Conservation (phyloP, 2,888 invertebrate genomes). For the Mesochorus sp. region DNA sequence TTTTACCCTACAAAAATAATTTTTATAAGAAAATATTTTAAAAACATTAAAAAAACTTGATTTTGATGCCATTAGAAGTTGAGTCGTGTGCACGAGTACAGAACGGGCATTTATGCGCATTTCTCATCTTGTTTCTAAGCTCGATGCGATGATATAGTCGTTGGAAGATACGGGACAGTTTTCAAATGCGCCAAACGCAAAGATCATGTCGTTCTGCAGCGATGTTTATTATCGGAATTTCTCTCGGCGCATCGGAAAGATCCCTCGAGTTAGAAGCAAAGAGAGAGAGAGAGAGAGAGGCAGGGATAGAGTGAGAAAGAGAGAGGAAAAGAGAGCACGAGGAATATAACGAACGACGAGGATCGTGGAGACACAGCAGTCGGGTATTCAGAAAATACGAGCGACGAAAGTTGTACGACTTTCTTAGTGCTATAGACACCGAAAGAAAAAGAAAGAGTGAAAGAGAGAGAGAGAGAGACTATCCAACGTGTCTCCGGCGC, state of each 20-base stretch:
- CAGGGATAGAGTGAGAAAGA: constrained; percentile 51
- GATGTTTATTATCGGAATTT: constrained; percentile 60
- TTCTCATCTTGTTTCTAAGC: background rate
- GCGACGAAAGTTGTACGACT: constrained; percentile 61
- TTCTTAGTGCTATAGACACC: background rate
- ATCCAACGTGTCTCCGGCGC: background rate
- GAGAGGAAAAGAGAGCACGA: background rate
- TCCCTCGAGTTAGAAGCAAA: constrained; percentile 3
- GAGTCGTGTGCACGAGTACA: too few relatives aligned
- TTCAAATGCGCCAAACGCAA: background rate
- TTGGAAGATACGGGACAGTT: background rate
- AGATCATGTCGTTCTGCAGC: constrained; percentile 18
- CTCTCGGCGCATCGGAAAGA: constrained; percentile 56
- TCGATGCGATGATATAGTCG: background rate
- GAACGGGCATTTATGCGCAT: too few relatives aligned
- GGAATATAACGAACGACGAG: background rate
- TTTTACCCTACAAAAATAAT: too few relatives aligned
- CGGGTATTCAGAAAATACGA: constrained; percentile 29
- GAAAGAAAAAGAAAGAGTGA: background rate
- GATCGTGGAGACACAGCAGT: background rate
- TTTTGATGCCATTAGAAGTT: too few relatives aligned
- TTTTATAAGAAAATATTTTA: too few relatives aligned
- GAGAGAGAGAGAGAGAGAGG: background rate
- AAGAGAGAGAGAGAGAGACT: too few relatives aligned
- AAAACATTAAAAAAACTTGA: too few relatives aligned